Percentiles rank a stretch among this genome's conserved stretches.
Evolutionary conservation across 2,888 invertebrate genomes (phyloP).

Genomic region (Euphydryas editha): DNA sequence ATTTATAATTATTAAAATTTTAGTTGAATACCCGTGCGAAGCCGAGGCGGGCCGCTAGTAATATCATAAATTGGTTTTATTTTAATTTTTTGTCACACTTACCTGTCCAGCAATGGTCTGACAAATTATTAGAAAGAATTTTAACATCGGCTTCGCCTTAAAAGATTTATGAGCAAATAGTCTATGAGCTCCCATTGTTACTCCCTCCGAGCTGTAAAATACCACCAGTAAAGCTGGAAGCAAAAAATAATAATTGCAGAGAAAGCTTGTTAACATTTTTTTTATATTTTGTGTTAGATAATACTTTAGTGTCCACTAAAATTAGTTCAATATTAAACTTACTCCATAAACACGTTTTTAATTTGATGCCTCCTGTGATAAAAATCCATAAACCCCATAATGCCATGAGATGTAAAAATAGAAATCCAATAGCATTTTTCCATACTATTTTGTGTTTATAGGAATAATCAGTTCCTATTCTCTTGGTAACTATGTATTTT

Average conservation of each 20-base stretch:
- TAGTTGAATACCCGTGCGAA: no score
- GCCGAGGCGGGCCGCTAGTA: no score
- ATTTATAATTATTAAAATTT: no score
- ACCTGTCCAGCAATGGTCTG: conserved; percentile 92
- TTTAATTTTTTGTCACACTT: conserved; percentile 31
- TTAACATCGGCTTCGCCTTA: conserved; percentile 87
- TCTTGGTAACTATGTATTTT: conserved; percentile 44
- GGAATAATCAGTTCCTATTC: conserved; percentile 61
- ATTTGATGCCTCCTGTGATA: conserved; percentile 51
- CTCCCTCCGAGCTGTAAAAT: conserved; percentile 77
- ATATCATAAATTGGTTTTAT: no score
- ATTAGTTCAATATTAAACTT: conserved; percentile 44
- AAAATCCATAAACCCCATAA: conserved; percentile 70
- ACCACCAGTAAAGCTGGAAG: conserved; percentile 12
- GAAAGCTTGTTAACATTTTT: background rate
- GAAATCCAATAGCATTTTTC: conserved; percentile 85
- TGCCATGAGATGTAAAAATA: conserved; percentile 79
- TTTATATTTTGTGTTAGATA: background rate
- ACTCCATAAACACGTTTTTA: conserved; percentile 57
- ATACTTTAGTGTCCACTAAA: no score
- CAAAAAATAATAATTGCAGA: no score
- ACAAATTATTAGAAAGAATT: conserved; percentile 84
- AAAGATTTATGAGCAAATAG: conserved; percentile 91
- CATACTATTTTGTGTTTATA: conserved; percentile 83
- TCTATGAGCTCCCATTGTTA: conserved; percentile 92